phyloP scores from a whole-genome alignment of 2,797 vertebrate genomes.

The Oryzias sinensis region DNA sequence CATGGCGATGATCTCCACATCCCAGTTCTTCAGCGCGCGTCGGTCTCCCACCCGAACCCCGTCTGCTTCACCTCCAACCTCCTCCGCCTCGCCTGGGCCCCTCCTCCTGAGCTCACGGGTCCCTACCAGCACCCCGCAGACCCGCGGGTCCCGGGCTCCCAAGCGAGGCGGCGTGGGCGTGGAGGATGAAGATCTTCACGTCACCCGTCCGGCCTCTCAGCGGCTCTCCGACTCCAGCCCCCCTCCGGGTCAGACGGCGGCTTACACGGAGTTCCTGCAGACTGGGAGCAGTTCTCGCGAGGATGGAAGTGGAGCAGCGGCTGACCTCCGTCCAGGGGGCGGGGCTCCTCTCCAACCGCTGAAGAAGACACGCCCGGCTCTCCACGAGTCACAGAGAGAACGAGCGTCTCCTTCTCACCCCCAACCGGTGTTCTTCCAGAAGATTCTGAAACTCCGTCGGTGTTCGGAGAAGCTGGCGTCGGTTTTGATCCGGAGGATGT shows the following conservation, averaged over 20 bases:
- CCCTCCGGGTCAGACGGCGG: conserved; percentile 26
- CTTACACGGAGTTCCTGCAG: conserved; percentile 38
- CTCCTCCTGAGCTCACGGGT: conserved; percentile 12
- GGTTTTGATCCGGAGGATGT: neutral
- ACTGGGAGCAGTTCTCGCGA: conserved; percentile 37
- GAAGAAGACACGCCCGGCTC: conserved; percentile 5
- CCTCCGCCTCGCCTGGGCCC: conserved; percentile 14
- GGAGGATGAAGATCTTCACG: conserved; percentile 43
- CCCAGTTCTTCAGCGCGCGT: conserved; percentile 5
- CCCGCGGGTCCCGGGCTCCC: conserved; percentile 45
- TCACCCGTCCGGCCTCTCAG: too few relatives aligned
- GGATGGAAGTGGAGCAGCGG: conserved; percentile 56
- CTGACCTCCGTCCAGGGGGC: conserved; percentile 12
- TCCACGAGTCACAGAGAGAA: conserved; percentile 1
- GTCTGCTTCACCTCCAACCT: conserved; percentile 9
- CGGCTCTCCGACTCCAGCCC: conserved; percentile 1
- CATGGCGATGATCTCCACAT: neutral
- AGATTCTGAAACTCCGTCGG: neutral
- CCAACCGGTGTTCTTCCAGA: neutral
- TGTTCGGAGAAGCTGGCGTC: neutral
- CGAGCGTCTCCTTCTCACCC: neutral
- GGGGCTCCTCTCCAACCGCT: conserved; percentile 1
- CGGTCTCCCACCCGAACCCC: conserved; percentile 7
- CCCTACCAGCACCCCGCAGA: conserved; percentile 31
- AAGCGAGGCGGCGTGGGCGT: conserved; percentile 57